These are phyloP conservation scores for Tenthredo scrophulariae DNA, from an alignment of 2,888 invertebrate genomes.

Conservation along the genomic window DNA sequence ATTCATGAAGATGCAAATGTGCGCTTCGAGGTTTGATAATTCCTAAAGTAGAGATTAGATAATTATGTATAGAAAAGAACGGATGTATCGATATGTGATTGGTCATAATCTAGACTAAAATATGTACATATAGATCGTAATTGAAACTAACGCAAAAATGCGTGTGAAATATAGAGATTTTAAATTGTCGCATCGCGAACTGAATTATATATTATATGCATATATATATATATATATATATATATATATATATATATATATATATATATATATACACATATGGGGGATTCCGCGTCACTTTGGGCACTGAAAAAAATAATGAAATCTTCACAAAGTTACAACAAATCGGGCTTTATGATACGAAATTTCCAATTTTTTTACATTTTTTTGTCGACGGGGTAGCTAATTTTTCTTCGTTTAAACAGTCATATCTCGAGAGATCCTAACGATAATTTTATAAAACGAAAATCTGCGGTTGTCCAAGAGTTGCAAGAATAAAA, in stretches of 20 bases:
- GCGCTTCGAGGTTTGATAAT: slow-evolving; percentile 21
- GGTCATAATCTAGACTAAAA: slow-evolving; percentile 10
- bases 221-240: too few relatives aligned
- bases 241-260: not conserved
- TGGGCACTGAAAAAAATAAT: too few relatives aligned
- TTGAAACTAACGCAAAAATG: slow-evolving; percentile 17
- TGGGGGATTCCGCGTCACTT: too few relatives aligned
- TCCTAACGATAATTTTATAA: too few relatives aligned
- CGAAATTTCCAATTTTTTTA: too few relatives aligned
- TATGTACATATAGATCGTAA: slow-evolving; percentile 27
- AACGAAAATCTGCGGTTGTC: too few relatives aligned
- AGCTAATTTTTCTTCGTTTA: too few relatives aligned
- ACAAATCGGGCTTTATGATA: too few relatives aligned
- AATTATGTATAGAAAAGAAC: slow-evolving; percentile 14
- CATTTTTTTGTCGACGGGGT: too few relatives aligned
- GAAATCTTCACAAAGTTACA: too few relatives aligned
- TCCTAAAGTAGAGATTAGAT: not conserved
- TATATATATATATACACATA: not conserved
- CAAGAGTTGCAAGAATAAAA: too few relatives aligned
- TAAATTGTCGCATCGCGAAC: slow-evolving; percentile 11
- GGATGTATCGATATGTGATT: slow-evolving; percentile 25
- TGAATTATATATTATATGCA: not conserved
- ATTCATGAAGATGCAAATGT: slow-evolving; percentile 37
- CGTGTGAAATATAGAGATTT: slow-evolving; percentile 29
- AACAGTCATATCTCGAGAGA: too few relatives aligned